Evolutionary conservation across 2,797 vertebrate genomes (phyloP).

Genomic region (Rachycentron canadum): DNA sequence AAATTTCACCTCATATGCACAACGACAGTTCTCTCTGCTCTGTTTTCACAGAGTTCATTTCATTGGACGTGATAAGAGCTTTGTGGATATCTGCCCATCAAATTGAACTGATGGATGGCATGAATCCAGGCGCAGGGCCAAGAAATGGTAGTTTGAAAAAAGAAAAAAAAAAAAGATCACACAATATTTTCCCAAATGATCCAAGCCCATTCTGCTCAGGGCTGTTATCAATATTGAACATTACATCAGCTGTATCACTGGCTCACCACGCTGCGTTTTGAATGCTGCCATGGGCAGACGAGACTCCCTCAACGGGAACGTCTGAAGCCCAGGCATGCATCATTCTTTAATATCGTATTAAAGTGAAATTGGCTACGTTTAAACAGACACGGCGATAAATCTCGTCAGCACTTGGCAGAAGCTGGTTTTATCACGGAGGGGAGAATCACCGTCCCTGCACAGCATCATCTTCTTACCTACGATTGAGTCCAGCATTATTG

Average conservation of each 20-base stretch:
- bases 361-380: slow-evolving; percentile 87
- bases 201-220: slow-evolving; percentile 76
- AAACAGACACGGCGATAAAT: slow-evolving; percentile 85
- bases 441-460: slow-evolving; percentile 74
- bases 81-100: slow-evolving; percentile 67
- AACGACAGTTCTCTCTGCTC: background rate
- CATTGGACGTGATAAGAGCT: slow-evolving; percentile 62
- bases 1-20: slow-evolving; percentile 19
- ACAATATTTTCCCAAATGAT: slow-evolving; percentile 85
- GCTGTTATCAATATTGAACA: slow-evolving; percentile 85
- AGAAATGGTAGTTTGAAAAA: slow-evolving; percentile 41
- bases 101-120: slow-evolving; percentile 60
- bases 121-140: slow-evolving; percentile 55
- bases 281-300: slow-evolving; percentile 61
- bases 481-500: slow-evolving; percentile 79
- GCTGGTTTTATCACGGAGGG: slow-evolving; percentile 67
- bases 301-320: slow-evolving; percentile 60
- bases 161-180: slow-evolving; percentile 21
- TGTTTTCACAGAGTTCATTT: slow-evolving; percentile 66
- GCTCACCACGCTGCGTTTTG: slow-evolving; percentile 45
- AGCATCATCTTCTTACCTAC: slow-evolving; percentile 77
- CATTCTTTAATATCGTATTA: slow-evolving; percentile 87
- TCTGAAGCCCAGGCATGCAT: slow-evolving; percentile 78
- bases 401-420: slow-evolving; percentile 69
- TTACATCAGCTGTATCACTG: slow-evolving; percentile 78